Evolutionary conservation across 1,140 invertebrate species (phyloP).

Genomic region (Mesaphorura yosii): DNA sequence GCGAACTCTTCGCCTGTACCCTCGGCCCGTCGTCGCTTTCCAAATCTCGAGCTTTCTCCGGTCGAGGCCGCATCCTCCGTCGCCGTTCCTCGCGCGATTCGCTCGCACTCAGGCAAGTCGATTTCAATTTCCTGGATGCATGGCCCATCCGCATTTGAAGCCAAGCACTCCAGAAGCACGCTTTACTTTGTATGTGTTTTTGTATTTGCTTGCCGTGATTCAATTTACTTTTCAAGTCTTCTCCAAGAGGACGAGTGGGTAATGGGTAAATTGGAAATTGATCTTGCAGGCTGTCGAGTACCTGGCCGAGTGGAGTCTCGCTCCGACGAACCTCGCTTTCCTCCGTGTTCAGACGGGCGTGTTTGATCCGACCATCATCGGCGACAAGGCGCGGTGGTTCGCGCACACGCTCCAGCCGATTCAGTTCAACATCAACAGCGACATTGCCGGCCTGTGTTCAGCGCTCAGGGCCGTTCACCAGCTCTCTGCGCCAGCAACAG

Average conservation of each 20-base stretch:
- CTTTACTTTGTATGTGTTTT: too few species aligned
- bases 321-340: constrained; percentile 93
- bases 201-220: too few species aligned
- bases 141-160: too few species aligned
- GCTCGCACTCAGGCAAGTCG: constrained; percentile 70
- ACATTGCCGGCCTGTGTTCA: constrained; percentile 29
- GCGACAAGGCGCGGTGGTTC: constrained; percentile 94
- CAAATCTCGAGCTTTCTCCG: constrained; percentile 96
- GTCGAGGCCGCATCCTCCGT: constrained; percentile 68
- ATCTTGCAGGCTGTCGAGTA: constrained; percentile 81
- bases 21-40: constrained; percentile 94
- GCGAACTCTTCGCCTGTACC: constrained; percentile 87
- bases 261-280: too few species aligned
- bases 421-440: constrained; percentile 58
- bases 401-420: constrained; percentile 76
- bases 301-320: constrained; percentile 93
- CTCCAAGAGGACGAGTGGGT: too few species aligned
- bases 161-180: too few species aligned
- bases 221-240: not conserved
- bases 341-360: constrained; percentile 92
- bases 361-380: constrained; percentile 84
- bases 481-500: constrained; percentile 26
- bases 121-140: too few species aligned
- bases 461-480: constrained; percentile 17
- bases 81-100: constrained; percentile 79